Evolutionary conservation across 2,888 invertebrate species (phyloP).

Genomic region (Anticlea derivata): DNA sequence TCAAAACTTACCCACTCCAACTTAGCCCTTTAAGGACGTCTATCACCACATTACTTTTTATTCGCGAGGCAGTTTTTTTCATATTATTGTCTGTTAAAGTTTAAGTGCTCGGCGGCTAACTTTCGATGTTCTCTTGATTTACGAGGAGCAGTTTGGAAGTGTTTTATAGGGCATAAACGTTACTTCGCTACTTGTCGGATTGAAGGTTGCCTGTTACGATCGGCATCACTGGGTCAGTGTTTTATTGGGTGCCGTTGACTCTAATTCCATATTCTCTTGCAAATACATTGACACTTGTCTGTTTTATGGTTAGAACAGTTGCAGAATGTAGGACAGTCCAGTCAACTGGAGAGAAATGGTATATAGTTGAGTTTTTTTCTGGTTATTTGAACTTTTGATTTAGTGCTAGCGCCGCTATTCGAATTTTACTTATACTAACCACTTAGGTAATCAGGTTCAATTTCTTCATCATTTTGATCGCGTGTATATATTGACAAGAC

Average conservation of each 20-base stretch:
- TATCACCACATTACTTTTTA: slow-evolving; percentile 80
- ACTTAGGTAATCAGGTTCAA: too few relatives aligned
- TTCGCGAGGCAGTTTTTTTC: slow-evolving; percentile 75
- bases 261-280: slow-evolving; percentile 47
- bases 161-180: slow-evolving; percentile 83
- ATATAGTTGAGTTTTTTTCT: slow-evolving; percentile 6
- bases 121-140: slow-evolving; percentile 69
- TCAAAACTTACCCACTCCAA: slow-evolving; percentile 78
- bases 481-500: too few relatives aligned
- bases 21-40: slow-evolving; percentile 76
- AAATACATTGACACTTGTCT: slow-evolving; percentile 40
- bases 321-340: slow-evolving; percentile 26
- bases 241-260: slow-evolving; percentile 48
- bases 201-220: slow-evolving; percentile 72
- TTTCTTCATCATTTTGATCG: too few relatives aligned
- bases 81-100: slow-evolving; percentile 83
- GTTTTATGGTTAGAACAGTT: slow-evolving; percentile 31
- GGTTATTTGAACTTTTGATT: slow-evolving; percentile 6
- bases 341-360: slow-evolving; percentile 10
- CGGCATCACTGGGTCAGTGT: slow-evolving; percentile 70
- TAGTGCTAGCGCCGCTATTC: too few relatives aligned
- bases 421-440: too few relatives aligned
- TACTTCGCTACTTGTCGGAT: slow-evolving; percentile 79
- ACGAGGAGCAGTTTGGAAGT: slow-evolving; percentile 78
- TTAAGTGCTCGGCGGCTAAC: slow-evolving; percentile 81